A percentile compares a stretch with the other conserved stretches of the same genome.
Conservation (phyloP, 2,113 vertebrate genomes). For the Melanerpes formicivorus region DNA sequence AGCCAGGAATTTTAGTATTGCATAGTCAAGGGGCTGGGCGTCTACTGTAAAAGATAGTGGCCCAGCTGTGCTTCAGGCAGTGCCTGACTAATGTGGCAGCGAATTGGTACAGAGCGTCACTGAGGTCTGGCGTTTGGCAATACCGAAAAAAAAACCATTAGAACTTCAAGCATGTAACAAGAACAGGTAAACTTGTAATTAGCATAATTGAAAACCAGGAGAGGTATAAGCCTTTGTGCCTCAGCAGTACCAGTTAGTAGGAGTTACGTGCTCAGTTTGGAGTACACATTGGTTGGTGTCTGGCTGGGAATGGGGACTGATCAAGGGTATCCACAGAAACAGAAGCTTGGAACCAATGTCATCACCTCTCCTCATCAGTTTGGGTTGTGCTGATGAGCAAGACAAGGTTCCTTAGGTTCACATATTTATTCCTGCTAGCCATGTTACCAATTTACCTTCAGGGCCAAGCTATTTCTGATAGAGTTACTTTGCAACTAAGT, state of each 20-base stretch:
- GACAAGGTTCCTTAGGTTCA: not conserved
- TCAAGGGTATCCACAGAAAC: not conserved
- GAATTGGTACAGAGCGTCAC: not conserved
- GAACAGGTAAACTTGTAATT: not conserved
- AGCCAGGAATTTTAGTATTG: not conserved
- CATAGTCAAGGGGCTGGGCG: not conserved
- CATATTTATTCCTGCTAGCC: not conserved
- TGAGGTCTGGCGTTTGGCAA: not conserved
- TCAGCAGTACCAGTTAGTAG: not conserved
- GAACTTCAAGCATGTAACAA: not conserved
- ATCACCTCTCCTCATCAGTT: not conserved
- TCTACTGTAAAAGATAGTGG: not conserved
- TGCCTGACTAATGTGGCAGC: not conserved
- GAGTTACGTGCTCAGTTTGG: not conserved
- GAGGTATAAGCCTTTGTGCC: not conserved
- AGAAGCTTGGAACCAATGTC: not conserved
- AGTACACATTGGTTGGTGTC: not conserved
- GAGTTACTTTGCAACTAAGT: not conserved
- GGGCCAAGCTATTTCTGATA: not conserved
- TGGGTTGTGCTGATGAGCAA: not conserved
- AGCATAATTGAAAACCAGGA: not conserved
- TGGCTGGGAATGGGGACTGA: not conserved
- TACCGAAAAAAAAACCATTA: not conserved
- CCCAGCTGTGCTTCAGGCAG: not conserved
- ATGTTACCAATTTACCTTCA: not conserved